Evolutionary conservation across 2,113 vertebrate genomes (phyloP), one percentile per base, ranked within the genome.

Genomic region (Triplophysa dalaica): DNA sequence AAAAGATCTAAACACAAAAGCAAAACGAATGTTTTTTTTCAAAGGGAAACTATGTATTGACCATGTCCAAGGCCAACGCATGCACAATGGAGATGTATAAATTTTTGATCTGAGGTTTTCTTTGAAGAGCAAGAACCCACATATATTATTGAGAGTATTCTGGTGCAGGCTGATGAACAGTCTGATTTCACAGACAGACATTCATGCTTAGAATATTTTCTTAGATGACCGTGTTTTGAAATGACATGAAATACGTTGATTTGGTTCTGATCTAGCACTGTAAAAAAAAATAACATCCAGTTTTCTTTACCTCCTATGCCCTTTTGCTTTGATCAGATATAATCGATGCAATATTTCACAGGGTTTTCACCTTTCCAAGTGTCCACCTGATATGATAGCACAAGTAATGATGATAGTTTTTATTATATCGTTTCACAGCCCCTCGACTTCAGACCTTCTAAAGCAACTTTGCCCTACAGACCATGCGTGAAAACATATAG

Each of bases 71-170:
- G 68, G 64, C 17, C 56, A 19, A 45, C 0, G n/a, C 21, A 56
- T 21, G 62, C 26, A 67, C 70, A 61, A 78, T 78, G 56, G 58
- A 22, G 22, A 41, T 14, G 56, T 33, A 68, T 83, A n/a, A 19
- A 73, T 72, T 83, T 73, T 68, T 62, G 50, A 80, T 77, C 82
- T 67, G 43, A 73, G 50, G 74, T n/a, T 43, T 29, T 17, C 29
- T 84, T 81, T 84, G 69, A 84, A 80, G 75, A 67, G 66, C 61
- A 62, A 65, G 77, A 24, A 77, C 50, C 74, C 52, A 70, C 65
- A 76, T 83, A 17, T 69, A 77, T 70, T 70, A 77, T 72, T 77
- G 21, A 82, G 50, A 29, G n/a, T 56, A 64, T n/a, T n/a, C 29
- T 62, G 64, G 43, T 48, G 24, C 54, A 33, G 63, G 54, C 43